Evolutionary conservation across 1,140 invertebrate genomes (phyloP).

Genomic region (Aradophagus sp.): DNA sequence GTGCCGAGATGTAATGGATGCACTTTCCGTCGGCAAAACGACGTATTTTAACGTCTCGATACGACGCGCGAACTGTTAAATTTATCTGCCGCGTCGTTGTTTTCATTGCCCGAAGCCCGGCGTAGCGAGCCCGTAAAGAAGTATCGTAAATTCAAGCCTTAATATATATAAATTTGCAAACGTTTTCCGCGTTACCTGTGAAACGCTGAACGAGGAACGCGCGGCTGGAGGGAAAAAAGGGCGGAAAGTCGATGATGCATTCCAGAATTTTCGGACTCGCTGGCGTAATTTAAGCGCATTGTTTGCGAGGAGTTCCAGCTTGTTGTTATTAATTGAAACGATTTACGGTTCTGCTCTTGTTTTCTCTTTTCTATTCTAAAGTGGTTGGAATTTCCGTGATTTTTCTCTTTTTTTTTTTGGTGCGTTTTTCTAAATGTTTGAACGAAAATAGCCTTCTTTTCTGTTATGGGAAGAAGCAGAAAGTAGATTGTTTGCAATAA

Average conservation of each 20-base stretch:
- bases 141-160: conserved; percentile 39
- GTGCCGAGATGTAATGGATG: conserved; percentile 26
- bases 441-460: too few species aligned
- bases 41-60: conserved; percentile 42
- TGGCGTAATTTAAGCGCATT: conserved; percentile 21
- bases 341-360: too few species aligned
- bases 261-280: conserved; percentile 6
- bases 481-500: too few species aligned
- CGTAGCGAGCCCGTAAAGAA: conserved; percentile 21
- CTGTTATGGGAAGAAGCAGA: too few species aligned
- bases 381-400: too few species aligned
- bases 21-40: conserved; percentile 29
- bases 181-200: conserved; percentile 7
- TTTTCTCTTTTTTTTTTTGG: too few species aligned
- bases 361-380: background rate
- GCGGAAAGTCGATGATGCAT: conserved; percentile 16
- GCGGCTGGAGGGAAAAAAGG: too few species aligned
- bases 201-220: too few species aligned
- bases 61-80: conserved; percentile 27
- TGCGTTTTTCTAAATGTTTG: conserved; percentile 2
- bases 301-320: conserved; percentile 2
- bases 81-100: conserved; percentile 45
- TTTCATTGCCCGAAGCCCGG: conserved; percentile 37
- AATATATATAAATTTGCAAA: conserved; percentile 22
- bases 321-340: conserved; percentile 1